Base-by-base conservation (phyloP, 2,888 invertebrate genomes). In the Ametastegia equiseti region DNA sequence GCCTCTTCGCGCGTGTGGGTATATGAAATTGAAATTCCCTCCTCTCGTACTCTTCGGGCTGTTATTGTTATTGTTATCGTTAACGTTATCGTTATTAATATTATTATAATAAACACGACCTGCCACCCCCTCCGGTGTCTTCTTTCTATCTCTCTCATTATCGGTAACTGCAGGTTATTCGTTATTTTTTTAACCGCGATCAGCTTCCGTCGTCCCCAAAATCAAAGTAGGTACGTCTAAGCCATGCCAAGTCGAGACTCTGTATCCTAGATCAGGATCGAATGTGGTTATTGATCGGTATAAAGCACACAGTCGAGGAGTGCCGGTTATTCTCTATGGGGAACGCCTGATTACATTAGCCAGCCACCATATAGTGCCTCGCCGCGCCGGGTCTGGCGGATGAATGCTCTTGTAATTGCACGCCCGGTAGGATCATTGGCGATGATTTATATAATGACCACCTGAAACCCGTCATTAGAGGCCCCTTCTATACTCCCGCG, bases 401-500 rank as follows among this genome's bases (percentile, higher is more conserved):
- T 73, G 71, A 80, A 73, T 80, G 71, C 80, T 57, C 80, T 69
- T 80, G 73, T 80, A 80, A 80, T 80, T 80, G 80, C 71, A 63
- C 45, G 57, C 30, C 15, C 57, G 54, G 71, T 80, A 73, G 80
- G 80, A 80, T 80, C 80, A 80, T 73, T 80, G 80, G 42, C 80
- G 80, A 80, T 80, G 57, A 80, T 80, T 80, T 80, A 73, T 80
- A 73, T 80, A 80, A 80, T 80, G 80, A 80, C 69, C 80, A 60
- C 80, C 54, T 73, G 80, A 73, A 80, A 80, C 80, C 80, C 80
- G 73, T 80, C 80, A 80, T 80, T 80, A 80, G 71, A 60, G 42
- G 57, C 67, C 42, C 80, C 73, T 71, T n/a, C n/a, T n/a, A n/a
- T n/a, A n/a, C n/a, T n/a, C n/a, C n/a, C n/a, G n/a, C n/a, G n/a